Evolutionary conservation across 2,113 vertebrate genomes (phyloP).

Genomic region (Genyomyrus donnyi): DNA sequence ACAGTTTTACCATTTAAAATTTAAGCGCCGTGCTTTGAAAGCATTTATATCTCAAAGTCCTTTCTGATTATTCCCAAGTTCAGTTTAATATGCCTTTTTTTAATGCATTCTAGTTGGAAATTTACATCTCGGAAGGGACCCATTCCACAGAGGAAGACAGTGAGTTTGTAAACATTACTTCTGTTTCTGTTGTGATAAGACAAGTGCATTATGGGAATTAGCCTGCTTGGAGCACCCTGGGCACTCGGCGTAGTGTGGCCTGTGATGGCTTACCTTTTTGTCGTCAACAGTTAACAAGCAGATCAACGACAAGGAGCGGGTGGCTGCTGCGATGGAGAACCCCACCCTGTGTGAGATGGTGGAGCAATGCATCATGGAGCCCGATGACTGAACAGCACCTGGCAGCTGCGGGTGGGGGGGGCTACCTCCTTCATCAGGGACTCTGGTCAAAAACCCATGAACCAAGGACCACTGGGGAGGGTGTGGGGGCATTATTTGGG

Average conservation of each 20-base stretch:
- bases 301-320: constrained; percentile 97
- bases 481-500: neutral
- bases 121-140: constrained; percentile 93
- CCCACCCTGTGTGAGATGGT: constrained; percentile 87
- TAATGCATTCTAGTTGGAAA: constrained; percentile 75
- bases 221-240: neutral
- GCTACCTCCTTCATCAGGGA: neutral
- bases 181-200: neutral
- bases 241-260: neutral
- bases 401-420: neutral
- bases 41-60: neutral
- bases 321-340: constrained; percentile 97
- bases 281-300: constrained; percentile 86
- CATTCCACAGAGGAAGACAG: constrained; percentile 95
- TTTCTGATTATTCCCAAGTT: neutral
- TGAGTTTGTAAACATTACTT: constrained; percentile 61
- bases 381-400: constrained; percentile 64
- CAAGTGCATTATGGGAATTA: neutral
- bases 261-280: neutral
- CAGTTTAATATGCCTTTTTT: neutral
- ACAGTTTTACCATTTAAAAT: neutral
- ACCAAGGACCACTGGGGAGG: neutral
- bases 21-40: neutral
- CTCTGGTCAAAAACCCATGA: neutral
- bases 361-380: constrained; percentile 87